phyloP scores from a whole-genome alignment of 2,797 vertebrate species.

The Sebastes trivittatus region DNA sequence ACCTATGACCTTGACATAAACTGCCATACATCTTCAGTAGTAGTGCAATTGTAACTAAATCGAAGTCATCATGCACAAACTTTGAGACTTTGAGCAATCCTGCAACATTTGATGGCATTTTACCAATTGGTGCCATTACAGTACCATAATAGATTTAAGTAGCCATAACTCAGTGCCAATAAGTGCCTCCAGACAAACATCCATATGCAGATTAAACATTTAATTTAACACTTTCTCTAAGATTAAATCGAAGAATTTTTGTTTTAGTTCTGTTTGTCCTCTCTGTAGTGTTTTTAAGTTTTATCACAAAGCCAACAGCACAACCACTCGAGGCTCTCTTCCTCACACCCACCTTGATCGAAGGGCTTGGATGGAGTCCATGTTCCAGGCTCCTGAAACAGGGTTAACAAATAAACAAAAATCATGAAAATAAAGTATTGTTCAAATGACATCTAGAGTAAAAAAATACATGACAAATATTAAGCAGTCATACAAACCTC shows the following conservation, averaged over 20 bases:
- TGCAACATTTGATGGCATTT: neutral
- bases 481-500: slow-evolving; percentile 90
- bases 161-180: no score
- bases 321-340: slow-evolving; percentile 1
- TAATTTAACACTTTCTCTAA: neutral
- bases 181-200: neutral
- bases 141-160: no score
- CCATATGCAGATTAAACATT: neutral
- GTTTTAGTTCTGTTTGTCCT: neutral
- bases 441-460: slow-evolving; percentile 22
- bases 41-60: neutral
- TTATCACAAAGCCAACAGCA: slow-evolving; percentile 13
- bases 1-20: neutral
- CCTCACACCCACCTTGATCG: slow-evolving; percentile 89
- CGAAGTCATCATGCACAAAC: neutral
- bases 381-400: slow-evolving; percentile 89
- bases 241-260: neutral
- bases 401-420: slow-evolving; percentile 37
- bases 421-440: slow-evolving; percentile 37
- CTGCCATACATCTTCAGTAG: neutral
- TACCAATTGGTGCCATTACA: no score
- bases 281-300: neutral
- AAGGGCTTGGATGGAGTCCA: slow-evolving; percentile 94
- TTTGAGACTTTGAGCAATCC: neutral
- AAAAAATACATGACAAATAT: slow-evolving; percentile 11